Evolutionary conservation across 2,113 vertebrate species (phyloP), one percentile per base, ranked within the genome.

Genomic region (Cyanocitta stelleri): DNA sequence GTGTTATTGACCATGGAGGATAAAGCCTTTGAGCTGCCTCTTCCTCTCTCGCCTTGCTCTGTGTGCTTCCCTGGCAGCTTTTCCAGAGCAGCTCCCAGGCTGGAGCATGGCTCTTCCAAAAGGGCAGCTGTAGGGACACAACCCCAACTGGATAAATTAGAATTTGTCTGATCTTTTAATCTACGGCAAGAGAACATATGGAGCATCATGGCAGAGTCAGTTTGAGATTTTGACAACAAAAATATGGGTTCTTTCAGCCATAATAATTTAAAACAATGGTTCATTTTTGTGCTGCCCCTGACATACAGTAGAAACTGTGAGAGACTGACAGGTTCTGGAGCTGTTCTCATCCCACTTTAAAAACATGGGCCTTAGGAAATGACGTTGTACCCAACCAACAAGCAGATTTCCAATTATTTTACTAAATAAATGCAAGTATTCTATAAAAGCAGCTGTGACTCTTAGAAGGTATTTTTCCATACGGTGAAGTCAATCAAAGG

Each of bases 281-380:
- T 94, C 23, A 6, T 56, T 93, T 91, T 81, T 37, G 29, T 93
- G 56, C 84, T 91, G 17, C 44, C 92, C 44, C 59, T 94, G 92
- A 67, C 16, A 11, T 24, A 23, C 20, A 30, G 69, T 16, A n/a
- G 72, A 49, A 85, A 16, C 35, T 17, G 39, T 4, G 6, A 51
- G 58, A 85, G 77, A 91, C 48, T 86, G 91, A 85, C 81, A 71
- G 88, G 77, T 74, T 92, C 92, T 94, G 11, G 4, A 80, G 88
- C 88, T 94, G 77, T 69, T 89, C 71, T 89, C 62, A 78, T 61
- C 67, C 6, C 1, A 17, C 69, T 90, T 56, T 29, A 46, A 48
- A 77, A 95, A 43, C 74, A 27, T 19, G 63, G 72, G 56, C 86
- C 75, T 46, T n/a, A 76, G 93, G 90, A 93, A 35, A 80, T 85